A percentile compares a stretch with the other conserved stretches of the same genome.
These are phyloP conservation scores for Stichopus chloronotus DNA, from an alignment of 35 echinoderm and acorn worm species.

Conservation along the genomic window DNA sequence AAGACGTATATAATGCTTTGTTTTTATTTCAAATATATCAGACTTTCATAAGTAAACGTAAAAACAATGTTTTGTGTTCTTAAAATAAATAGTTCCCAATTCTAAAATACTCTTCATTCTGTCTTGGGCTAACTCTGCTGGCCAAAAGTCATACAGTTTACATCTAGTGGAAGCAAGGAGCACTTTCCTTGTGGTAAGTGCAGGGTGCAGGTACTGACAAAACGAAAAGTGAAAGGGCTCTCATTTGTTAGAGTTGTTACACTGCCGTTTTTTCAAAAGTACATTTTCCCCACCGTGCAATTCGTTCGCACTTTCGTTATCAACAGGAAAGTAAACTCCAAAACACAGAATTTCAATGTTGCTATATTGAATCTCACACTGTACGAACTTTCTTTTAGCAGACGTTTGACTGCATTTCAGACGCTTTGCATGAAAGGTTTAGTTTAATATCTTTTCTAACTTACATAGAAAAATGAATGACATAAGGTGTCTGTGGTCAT, in stretches of 20 bases:
- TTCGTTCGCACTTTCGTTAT: not conserved
- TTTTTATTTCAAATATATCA: too few relatives aligned
- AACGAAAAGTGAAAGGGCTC: not conserved
- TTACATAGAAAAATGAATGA: too few relatives aligned
- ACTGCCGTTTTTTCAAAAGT: not conserved
- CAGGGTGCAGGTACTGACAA: not conserved
- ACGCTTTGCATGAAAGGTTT: too few relatives aligned
- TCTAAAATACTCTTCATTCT: not conserved
- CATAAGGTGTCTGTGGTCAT: too few relatives aligned
- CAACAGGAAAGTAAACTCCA: not conserved
- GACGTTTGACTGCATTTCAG: too few relatives aligned
- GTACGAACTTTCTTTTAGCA: not conserved
- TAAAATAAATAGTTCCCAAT: not conserved
- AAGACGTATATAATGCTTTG: not conserved
- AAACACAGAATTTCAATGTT: not conserved
- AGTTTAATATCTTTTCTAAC: too few relatives aligned
- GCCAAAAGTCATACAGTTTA: not conserved
- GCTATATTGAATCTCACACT: not conserved
- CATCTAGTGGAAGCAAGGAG: not conserved
- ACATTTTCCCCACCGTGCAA: not conserved
- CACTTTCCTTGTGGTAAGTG: not conserved
- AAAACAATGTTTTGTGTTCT: too few relatives aligned
- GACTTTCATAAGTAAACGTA: too few relatives aligned
- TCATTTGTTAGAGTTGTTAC: not conserved
- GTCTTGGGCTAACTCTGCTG: not conserved